These are phyloP conservation scores for Stichopus horrens DNA, from an alignment of 53 echinoderm and acorn worm species.

Conservation along the genomic window DNA sequence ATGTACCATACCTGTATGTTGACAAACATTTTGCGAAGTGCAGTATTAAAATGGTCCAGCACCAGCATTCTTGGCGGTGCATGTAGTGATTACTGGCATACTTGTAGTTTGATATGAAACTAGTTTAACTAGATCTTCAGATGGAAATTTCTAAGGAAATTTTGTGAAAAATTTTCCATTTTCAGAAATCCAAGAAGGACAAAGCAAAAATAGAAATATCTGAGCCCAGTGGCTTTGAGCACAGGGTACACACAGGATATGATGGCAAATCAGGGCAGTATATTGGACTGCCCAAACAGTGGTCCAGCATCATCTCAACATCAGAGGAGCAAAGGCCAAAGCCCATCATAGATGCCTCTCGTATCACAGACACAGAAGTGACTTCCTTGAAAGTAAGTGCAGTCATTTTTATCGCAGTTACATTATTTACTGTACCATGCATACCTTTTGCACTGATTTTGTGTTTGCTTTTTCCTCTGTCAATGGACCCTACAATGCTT, in stretches of 20 bases:
- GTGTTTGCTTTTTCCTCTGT: too few relatives aligned
- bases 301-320: slow-evolving; percentile 76
- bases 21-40: too few relatives aligned
- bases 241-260: slow-evolving; percentile 91
- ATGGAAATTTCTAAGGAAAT: too few relatives aligned
- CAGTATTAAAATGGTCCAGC: too few relatives aligned
- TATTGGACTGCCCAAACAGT: slow-evolving; percentile 91
- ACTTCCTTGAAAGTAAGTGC: slow-evolving; percentile 69
- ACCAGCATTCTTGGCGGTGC: too few relatives aligned
- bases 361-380: slow-evolving; percentile 81
- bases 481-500: too few relatives aligned
- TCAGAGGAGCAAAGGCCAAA: slow-evolving; percentile 64
- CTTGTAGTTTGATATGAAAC: too few relatives aligned
- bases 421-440: too few relatives aligned
- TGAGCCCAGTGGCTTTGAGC: slow-evolving; percentile 81
- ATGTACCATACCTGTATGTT: too few relatives aligned
- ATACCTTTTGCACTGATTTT: too few relatives aligned
- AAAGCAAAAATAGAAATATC: slow-evolving; percentile 62
- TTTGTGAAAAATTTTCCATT: background rate
- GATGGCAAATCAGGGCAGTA: slow-evolving; percentile 74
- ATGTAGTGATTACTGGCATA: too few relatives aligned
- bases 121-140: too few relatives aligned
- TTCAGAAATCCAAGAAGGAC: slow-evolving; percentile 43
- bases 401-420: background rate
- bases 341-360: slow-evolving; percentile 84